Percentiles rank a stretch among this genome's conserved stretches.
Conservation (phyloP, 2,113 vertebrate species). For the Daboia siamensis region DNA sequence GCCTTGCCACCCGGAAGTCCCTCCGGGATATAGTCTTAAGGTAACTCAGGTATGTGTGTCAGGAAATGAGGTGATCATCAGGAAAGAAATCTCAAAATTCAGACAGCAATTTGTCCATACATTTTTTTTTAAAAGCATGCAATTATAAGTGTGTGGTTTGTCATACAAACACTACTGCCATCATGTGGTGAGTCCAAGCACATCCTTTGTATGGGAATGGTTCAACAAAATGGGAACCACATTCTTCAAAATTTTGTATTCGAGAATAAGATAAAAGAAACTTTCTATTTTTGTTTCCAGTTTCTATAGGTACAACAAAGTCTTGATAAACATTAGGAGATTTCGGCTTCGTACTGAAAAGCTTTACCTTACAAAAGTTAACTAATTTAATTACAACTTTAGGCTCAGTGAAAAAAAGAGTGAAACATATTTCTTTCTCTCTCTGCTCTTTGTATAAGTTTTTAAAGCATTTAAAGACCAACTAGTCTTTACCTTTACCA, state of each 20-base stretch:
- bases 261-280: neutral
- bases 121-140: slow-evolving; percentile 11
- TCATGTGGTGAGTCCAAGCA: slow-evolving; percentile 47
- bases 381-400: neutral
- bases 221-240: neutral
- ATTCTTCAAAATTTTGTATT: neutral
- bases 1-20: too few species aligned
- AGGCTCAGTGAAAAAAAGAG: neutral
- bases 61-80: neutral
- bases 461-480: neutral
- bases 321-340: neutral
- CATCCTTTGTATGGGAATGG: fast-evolving
- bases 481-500: neutral
- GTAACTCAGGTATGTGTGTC: slow-evolving; percentile 24
- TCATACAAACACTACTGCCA: slow-evolving; percentile 56
- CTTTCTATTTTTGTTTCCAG: neutral
- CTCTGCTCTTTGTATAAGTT: neutral
- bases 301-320: neutral
- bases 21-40: slow-evolving; percentile 28
- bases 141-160: fast-evolving
- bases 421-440: neutral
- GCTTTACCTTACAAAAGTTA: neutral
- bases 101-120: neutral
- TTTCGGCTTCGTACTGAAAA: neutral
- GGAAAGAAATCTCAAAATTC: neutral